A percentile compares a stretch with the other conserved stretches of the same genome.
These are phyloP conservation scores for Rhynchopsitta pachyrhyncha DNA, from an alignment of 2,113 vertebrate genomes.

Conservation along the genomic window DNA sequence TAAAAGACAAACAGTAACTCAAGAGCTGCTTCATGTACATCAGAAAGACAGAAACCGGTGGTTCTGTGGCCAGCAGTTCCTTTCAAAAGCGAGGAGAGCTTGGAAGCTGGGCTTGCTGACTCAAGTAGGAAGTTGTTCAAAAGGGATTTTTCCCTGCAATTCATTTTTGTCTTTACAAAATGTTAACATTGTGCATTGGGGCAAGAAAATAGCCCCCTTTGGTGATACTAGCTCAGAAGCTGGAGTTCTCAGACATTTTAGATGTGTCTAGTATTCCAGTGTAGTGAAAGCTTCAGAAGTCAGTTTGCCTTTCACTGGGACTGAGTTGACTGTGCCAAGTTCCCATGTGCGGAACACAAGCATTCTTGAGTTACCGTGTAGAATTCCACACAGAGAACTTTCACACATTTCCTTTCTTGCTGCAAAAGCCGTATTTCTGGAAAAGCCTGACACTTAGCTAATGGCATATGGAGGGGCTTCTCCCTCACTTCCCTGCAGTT, in stretches of 20 bases:
- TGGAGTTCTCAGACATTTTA: background rate
- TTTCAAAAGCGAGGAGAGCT: background rate
- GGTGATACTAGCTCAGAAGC: background rate
- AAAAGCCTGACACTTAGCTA: background rate
- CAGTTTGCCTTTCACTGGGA: background rate
- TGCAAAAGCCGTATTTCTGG: background rate
- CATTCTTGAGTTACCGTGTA: background rate
- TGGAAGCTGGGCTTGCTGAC: background rate
- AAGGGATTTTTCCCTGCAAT: background rate
- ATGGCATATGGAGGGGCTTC: background rate
- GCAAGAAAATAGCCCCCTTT: background rate
- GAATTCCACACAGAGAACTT: background rate
- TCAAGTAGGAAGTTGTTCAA: background rate
- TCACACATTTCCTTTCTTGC: background rate
- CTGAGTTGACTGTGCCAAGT: background rate
- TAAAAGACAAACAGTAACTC: background rate
- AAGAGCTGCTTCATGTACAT: background rate
- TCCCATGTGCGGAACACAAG: background rate
- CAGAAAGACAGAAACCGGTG: background rate
- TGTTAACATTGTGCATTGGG: background rate
- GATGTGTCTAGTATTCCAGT: background rate
- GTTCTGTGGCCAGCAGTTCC: background rate
- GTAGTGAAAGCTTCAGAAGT: background rate
- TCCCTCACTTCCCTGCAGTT: background rate
- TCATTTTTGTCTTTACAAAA: background rate